These are phyloP conservation scores for Colletes latitarsis DNA, from an alignment of 1,140 invertebrate genomes.

Conservation along the genomic window DNA sequence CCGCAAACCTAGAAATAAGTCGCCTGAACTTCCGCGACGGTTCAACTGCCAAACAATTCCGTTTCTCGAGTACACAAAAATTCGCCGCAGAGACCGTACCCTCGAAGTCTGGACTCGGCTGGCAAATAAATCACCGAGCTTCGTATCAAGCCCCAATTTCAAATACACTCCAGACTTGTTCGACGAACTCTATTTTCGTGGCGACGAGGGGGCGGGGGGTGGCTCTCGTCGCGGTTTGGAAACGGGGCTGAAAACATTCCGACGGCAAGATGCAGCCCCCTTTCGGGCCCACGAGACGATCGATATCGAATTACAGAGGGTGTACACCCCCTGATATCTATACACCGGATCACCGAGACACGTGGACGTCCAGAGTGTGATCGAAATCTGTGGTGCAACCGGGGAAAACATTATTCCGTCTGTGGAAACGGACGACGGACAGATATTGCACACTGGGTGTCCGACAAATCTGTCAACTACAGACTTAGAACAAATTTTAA, in stretches of 20 bases:
- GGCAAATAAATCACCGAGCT: constrained; percentile 34
- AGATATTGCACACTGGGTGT: too few relatives aligned
- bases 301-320: constrained; percentile 3
- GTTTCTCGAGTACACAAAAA: not conserved
- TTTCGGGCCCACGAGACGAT: constrained; percentile 16
- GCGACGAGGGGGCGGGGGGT: not conserved
- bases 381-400: too few relatives aligned
- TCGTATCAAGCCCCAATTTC: constrained; percentile 25
- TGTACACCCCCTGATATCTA: not conserved
- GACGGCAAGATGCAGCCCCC: constrained; percentile 9
- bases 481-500: too few relatives aligned
- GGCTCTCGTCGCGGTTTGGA: constrained; percentile 4
- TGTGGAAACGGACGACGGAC: not conserved
- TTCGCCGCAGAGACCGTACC: not conserved
- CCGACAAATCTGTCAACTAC: not conserved
- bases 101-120: not conserved
- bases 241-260: constrained; percentile 28
- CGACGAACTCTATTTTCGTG: constrained; percentile 27
- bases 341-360: not conserved
- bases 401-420: too few relatives aligned
- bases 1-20: not conserved
- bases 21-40: not conserved
- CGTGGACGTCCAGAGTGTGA: not conserved
- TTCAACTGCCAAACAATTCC: not conserved
- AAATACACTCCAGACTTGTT: constrained; percentile 4